These are phyloP conservation scores for Podarcis muralis DNA, from an alignment of 2,113 vertebrate genomes.

Conservation along the genomic window DNA sequence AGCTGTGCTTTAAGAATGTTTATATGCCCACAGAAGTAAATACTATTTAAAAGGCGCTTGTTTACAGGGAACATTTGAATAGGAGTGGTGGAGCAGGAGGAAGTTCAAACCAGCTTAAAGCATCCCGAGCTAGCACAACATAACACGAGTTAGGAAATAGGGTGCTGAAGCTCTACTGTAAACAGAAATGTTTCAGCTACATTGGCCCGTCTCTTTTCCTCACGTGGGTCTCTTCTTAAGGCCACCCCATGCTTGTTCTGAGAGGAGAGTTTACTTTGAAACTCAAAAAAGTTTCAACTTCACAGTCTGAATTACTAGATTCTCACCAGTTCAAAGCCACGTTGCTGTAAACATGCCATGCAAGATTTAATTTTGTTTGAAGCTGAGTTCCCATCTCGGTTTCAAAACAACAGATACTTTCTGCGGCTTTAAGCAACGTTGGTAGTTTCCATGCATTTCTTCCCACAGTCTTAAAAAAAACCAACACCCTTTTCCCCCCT, in stretches of 20 bases:
- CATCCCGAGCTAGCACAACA: not conserved
- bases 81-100: constrained; percentile 14
- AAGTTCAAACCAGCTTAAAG: constrained; percentile 44
- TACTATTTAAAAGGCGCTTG: constrained; percentile 21
- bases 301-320: not conserved
- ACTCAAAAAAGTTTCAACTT: not conserved
- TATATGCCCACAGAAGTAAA: not conserved
- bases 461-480: not conserved
- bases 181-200: not conserved
- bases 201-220: constrained; percentile 1
- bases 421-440: not conserved
- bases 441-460: not conserved
- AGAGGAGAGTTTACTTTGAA: constrained; percentile 10
- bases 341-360: constrained; percentile 15
- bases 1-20: not conserved
- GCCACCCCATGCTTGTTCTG: not conserved
- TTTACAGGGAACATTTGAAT: constrained; percentile 42
- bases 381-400: not conserved
- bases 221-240: not conserved
- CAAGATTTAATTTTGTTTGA: constrained; percentile 27
- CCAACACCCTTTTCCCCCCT: no score
- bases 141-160: constrained; percentile 30
- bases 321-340: not conserved
- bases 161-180: not conserved
- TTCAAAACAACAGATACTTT: not conserved